phyloP scores from a whole-genome alignment of 2,888 invertebrate species.

The Agrypnus murinus region DNA sequence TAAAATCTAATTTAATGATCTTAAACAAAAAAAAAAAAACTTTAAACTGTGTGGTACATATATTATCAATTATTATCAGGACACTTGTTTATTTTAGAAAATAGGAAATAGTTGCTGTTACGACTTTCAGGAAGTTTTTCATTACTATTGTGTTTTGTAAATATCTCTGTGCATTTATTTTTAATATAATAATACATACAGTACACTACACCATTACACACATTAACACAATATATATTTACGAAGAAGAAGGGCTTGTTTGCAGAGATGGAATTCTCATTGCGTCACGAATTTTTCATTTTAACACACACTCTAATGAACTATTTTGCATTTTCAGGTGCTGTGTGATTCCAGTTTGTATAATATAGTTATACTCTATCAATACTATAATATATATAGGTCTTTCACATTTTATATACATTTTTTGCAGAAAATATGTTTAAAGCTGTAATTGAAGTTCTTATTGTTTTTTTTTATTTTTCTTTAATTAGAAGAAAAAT shows the following conservation, averaged over 20 bases:
- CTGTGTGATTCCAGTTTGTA: constrained; percentile 53
- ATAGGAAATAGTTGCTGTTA: constrained; percentile 23
- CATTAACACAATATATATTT: constrained; percentile 35
- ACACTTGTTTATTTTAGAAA: background rate
- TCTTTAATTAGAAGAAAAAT: constrained; percentile 31
- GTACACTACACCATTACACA: constrained; percentile 49
- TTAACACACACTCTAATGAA: constrained; percentile 51
- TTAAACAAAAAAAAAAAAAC: too few relatives aligned
- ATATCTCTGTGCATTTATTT: constrained; percentile 15
- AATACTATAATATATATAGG: too few relatives aligned
- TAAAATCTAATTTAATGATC: constrained; percentile 12
- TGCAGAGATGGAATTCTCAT: constrained; percentile 64
- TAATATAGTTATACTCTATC: too few relatives aligned
- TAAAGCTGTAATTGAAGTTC: constrained; percentile 68
- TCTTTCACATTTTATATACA: constrained; percentile 30
- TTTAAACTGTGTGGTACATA: too few relatives aligned
- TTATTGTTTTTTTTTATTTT: constrained; percentile 44
- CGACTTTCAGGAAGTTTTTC: constrained; percentile 18
- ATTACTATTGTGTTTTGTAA: background rate
- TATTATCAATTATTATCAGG: too few relatives aligned
- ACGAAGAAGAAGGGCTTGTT: constrained; percentile 62
- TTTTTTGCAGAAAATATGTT: constrained; percentile 47
- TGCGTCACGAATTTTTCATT: constrained; percentile 65
- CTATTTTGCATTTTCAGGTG: constrained; percentile 60
- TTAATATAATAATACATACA: constrained; percentile 30